Evolutionary conservation across 2,113 vertebrate genomes (phyloP).

Genomic region (Genyomyrus donnyi): DNA sequence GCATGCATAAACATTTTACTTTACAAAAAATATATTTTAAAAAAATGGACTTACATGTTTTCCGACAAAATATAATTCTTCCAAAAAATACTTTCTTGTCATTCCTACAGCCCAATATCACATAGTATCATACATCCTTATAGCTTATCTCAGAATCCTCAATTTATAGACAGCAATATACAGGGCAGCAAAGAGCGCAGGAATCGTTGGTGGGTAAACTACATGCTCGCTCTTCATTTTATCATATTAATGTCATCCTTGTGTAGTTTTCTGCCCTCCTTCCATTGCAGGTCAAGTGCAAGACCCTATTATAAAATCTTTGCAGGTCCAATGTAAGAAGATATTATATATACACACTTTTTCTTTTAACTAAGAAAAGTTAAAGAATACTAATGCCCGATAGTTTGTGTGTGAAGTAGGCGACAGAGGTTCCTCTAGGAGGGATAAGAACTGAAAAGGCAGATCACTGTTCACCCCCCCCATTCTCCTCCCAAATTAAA

Average conservation of each 20-base stretch:
- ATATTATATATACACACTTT: background rate
- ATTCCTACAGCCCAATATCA: constrained; percentile 90
- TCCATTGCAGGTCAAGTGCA: background rate
- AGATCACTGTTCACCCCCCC: background rate
- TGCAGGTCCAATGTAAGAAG: constrained; percentile 3
- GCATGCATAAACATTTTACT: constrained; percentile 98
- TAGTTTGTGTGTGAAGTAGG: background rate
- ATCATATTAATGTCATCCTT: background rate
- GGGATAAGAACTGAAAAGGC: background rate
- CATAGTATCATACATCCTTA: constrained; percentile 63
- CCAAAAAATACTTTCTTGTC: constrained; percentile 99
- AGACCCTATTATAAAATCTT: background rate
- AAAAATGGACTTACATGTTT: constrained; percentile 98
- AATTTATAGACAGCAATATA: constrained; percentile 17
- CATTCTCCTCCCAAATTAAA: background rate
- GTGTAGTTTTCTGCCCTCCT: background rate
- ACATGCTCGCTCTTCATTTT: background rate
- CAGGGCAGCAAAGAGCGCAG: constrained; percentile 7
- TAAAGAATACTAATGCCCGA: background rate
- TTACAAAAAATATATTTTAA: constrained; percentile 98
- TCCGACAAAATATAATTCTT: constrained; percentile 99
- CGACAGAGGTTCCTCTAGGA: background rate
- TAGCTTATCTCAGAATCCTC: constrained; percentile 20
- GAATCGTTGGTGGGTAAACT: background rate
- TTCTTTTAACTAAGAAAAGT: background rate